Evolutionary conservation across 1,140 invertebrate genomes (phyloP), one percentile per base, ranked within the genome.

Genomic region (Dufourea novaeangliae): DNA sequence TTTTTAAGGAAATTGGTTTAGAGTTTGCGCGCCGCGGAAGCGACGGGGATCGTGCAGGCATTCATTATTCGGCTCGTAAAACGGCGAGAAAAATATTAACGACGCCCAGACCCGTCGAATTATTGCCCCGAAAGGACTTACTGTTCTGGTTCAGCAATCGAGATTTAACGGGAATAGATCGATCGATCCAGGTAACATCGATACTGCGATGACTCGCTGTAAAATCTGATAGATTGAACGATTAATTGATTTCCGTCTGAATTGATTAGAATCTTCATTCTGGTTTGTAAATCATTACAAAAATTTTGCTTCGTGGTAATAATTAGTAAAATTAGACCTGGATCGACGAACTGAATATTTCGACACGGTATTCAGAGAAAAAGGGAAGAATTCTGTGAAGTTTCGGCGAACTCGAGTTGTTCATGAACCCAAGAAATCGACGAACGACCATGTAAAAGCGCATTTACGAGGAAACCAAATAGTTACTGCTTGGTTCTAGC

Each of bases 51-150:
- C 57, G 32, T 61, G 14, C 41, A 41, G 32, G 27, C 3, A 52
- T 27, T 63, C 62, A 56, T 68, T 57, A 44, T 44, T 68, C 3
- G n/a, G 5, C 25, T 77, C 74, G 67, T 77, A 77, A 77, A 77
- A 52, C 6, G 17, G n/a, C 0, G 14, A 22, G 20, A 52, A 70
- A 32, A 69, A 61, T 37, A 46, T 32, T 11, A n/a, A 1, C 32
- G 14, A 5, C 10, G 0, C 41, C 17, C 29, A n/a, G 25, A n/a
- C 20, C 11, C 6, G 29, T 20, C 37, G 14, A 52, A 44, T 57
- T 57, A 57, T 32, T 12, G n/a, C 14, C 27, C 8, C 37, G 27
- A 14, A 68, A 57, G 37, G 3, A 7, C 3, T 34, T 29, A n/a
- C 14, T 32, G 25, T 29, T 34, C 20, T 11, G 25, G 41, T 66